Evolutionary conservation across 1,140 invertebrate species (phyloP).

Genomic region (Aculops lycopersici): DNA sequence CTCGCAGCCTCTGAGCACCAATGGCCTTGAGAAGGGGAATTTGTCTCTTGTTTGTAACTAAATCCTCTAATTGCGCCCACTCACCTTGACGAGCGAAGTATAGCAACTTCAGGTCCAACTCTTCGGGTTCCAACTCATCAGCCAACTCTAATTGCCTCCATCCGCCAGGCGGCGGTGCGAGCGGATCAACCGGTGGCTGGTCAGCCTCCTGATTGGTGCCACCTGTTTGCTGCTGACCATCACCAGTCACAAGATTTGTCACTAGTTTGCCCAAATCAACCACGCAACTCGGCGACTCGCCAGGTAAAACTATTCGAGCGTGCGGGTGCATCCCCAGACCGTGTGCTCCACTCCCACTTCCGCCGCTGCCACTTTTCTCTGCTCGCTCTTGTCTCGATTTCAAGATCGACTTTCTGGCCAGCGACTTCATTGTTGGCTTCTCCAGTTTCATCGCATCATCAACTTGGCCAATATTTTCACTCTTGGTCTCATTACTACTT

Average conservation of each 20-base stretch:
- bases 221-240: not conserved
- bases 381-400: not conserved
- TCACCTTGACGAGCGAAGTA: not conserved
- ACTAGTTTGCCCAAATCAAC: no score
- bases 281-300: no score
- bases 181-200: not conserved
- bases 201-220: not conserved
- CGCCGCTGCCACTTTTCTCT: not conserved
- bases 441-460: no score
- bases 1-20: not conserved
- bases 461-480: no score
- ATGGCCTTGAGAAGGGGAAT: not conserved
- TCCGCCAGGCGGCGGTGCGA: not conserved
- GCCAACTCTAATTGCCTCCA: not conserved
- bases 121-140: not conserved
- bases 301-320: no score
- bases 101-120: not conserved
- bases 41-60: not conserved
- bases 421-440: no score
- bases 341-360: no score
- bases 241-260: no score
- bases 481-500: no score
- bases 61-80: not conserved
- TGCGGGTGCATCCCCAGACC: not conserved
- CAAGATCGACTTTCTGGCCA: not conserved